These are phyloP conservation scores for Semibalanus balanoides DNA, from an alignment of 1,140 invertebrate species.

Conservation along the genomic window DNA sequence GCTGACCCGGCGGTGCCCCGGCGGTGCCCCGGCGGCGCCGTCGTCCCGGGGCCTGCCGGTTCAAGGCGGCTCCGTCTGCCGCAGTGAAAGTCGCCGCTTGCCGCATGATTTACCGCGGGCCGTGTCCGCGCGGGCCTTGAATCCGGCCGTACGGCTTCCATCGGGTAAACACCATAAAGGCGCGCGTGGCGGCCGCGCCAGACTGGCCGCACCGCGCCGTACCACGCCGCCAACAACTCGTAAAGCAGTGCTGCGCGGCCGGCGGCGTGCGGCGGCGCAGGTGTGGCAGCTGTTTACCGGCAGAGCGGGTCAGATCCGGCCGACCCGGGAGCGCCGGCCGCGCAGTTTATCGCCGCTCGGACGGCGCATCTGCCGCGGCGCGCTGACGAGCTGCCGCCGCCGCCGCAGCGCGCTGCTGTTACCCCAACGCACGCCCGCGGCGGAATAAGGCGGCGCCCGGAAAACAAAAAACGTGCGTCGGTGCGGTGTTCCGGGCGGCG, in stretches of 20 bases:
- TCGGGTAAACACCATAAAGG: background rate
- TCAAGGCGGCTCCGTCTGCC: background rate
- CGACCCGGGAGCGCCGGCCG: background rate
- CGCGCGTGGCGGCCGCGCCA: no score
- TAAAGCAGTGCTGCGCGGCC: background rate
- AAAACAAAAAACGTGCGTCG: background rate
- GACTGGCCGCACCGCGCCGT: no score
- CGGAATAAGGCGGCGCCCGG: background rate
- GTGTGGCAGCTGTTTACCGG: background rate
- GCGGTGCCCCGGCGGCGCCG: no score
- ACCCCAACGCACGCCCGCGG: background rate
- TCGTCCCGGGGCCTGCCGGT: background rate
- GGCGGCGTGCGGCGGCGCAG: no score
- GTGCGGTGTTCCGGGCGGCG: background rate
- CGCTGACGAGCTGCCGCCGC: no score
- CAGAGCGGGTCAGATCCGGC: background rate
- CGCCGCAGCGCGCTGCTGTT: background rate
- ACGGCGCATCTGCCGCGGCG: background rate
- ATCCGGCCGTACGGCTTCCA: background rate
- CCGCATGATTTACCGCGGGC: background rate
- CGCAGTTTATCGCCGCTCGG: background rate
- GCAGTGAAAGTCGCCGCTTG: background rate
- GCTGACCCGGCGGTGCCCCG: background rate
- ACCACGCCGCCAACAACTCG: background rate
- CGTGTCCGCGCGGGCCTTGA: background rate